Percentiles rank a stretch among this genome's conserved stretches.
Evolutionary conservation across 64 coral and sea anemone species (phyloP).

Genomic region (Pachyseris speciosa): DNA sequence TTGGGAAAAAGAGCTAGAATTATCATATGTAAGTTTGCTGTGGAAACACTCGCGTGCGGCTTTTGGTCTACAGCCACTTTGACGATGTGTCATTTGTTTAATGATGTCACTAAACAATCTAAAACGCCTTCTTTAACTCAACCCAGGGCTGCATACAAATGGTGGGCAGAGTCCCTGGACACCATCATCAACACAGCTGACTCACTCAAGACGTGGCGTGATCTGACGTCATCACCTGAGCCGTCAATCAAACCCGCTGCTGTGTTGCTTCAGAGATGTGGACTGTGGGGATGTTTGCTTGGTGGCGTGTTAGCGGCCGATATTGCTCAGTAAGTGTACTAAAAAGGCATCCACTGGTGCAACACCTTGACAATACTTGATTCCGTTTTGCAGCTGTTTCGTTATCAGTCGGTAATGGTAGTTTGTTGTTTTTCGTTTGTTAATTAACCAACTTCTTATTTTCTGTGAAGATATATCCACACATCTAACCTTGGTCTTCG

Average conservation of each 20-base stretch:
- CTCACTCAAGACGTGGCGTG: constrained; percentile 76
- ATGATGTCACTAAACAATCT: background rate
- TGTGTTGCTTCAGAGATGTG: constrained; percentile 81
- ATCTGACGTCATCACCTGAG: constrained; percentile 29
- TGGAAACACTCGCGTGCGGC: background rate
- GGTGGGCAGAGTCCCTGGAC: constrained; percentile 94
- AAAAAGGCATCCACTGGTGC: background rate
- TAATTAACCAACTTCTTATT: too few species aligned
- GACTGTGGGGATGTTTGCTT: constrained; percentile 93
- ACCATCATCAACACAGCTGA: constrained; percentile 82
- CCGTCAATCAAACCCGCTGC: constrained; percentile 40
- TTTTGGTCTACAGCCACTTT: too few species aligned
- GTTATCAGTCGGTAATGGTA: too few species aligned
- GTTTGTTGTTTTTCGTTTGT: too few species aligned
- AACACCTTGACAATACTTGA: too few species aligned
- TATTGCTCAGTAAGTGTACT: constrained; percentile 84
- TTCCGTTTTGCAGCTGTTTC: too few species aligned
- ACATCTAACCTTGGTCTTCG: constrained; percentile 88
- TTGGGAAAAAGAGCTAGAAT: too few species aligned
- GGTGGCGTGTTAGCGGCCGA: constrained; percentile 83
- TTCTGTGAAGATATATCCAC: constrained; percentile 81
- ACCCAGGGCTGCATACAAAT: constrained; percentile 77
- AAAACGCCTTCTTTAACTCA: background rate
- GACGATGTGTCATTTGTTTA: background rate
- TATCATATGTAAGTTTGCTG: too few species aligned